Base-by-base conservation (phyloP, 2,888 invertebrate species). In the Ectemnius continuus region DNA sequence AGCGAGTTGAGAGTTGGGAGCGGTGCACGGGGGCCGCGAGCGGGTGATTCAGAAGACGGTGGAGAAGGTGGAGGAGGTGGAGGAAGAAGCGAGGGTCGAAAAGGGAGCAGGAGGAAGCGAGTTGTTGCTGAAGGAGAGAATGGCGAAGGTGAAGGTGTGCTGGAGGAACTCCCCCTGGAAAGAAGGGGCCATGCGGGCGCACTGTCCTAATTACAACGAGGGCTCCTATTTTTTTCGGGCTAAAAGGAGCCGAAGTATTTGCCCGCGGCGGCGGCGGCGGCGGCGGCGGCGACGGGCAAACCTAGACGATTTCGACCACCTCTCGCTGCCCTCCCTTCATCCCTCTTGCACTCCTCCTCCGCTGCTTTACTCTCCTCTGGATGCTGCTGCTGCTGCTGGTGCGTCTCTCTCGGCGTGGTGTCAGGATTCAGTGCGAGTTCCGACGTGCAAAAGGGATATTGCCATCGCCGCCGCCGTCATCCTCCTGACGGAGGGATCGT, bases 171-270 rank as follows among this genome's bases (percentile, higher is more conserved):
- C 82, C 84, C 18, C 78, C 73, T 73, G 77, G 64, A 77, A 67
- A 52, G 52, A 52, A 14, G 16, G 52, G 83, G 76, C 83, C 82
- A 91, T 91, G 90, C 91, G 91, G 91, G 91, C 89, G 83, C 86
- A 91, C 90, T 91, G 90, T 91, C 90, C 90, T 89, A 90, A 91
- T 91, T 91, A 91, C 89, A 89, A 90, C 90, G 87, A 87, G 87
- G 82, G 84, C 85, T 85, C 83, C 84, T 85, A 85, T 88, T 85
- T 86, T 87, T 80, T 87, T 85, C 85, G 80, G 82, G 80, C 87
- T 87, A 84, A 88, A 87, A 86, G 84, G 83, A 87, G 85, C 88
- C 87, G 87, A 87, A 87, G 82, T 88, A 88, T 87, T 87, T 84
- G 87, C 87, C 85, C 80, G 86, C 85, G 86, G 86, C 85, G 66